Evolutionary conservation across 2,113 vertebrate species (phyloP).

Genomic region (Mustela lutreola): DNA sequence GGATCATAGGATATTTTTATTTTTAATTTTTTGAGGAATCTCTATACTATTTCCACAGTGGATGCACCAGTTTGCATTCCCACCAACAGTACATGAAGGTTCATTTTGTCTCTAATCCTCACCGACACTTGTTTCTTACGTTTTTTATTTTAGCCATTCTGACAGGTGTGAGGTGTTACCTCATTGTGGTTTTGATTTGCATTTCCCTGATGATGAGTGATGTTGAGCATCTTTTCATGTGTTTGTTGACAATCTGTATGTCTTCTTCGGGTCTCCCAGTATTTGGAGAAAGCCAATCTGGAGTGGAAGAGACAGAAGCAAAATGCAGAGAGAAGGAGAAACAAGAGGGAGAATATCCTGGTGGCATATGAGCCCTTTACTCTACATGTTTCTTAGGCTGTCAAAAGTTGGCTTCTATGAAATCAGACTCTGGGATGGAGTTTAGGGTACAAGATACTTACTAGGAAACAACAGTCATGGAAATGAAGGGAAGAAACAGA

Average conservation of each 20-base stretch:
- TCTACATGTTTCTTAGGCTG: not conserved
- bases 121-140: no score
- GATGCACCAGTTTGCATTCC: no score
- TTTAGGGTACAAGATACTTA: not conserved
- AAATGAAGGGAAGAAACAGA: not conserved
- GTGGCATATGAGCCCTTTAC: not conserved
- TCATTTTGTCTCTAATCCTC: no score
- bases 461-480: not conserved
- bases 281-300: not conserved
- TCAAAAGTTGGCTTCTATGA: not conserved
- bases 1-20: no score
- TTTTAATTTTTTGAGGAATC: no score
- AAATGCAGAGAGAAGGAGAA: not conserved
- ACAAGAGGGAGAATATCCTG: not conserved
- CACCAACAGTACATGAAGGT: no score
- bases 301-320: not conserved
- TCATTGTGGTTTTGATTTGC: no score
- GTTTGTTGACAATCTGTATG: not conserved
- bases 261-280: not conserved
- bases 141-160: no score
- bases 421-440: not conserved
- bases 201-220: not conserved
- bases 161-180: no score
- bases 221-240: not conserved
- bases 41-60: no score